Conservation (phyloP, 2,113 vertebrate genomes). For the Sphyrna mokarran region DNA sequence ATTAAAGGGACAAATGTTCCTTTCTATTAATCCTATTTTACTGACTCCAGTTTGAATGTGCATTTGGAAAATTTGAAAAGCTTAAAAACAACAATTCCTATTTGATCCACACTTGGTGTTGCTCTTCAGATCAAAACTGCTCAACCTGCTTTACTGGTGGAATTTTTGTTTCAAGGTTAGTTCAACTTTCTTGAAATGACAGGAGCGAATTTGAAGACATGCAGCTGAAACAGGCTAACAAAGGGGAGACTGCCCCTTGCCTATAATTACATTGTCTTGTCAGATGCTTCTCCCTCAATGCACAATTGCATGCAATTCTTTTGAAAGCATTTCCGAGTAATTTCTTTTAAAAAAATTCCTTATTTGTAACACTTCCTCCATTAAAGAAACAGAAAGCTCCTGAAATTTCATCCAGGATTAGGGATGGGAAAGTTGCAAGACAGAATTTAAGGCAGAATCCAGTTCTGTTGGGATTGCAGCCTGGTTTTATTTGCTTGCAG, state of each 20-base stretch:
- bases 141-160: not conserved
- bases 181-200: not conserved
- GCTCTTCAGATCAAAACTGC: not conserved
- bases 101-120: not conserved
- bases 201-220: not conserved
- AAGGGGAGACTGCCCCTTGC: not conserved
- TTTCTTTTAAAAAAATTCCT: not conserved
- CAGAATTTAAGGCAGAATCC: not conserved
- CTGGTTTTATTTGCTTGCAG: not conserved
- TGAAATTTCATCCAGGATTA: not conserved
- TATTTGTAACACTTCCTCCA: not conserved
- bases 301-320: not conserved
- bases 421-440: not conserved
- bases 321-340: not conserved
- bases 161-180: not conserved
- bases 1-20: not conserved
- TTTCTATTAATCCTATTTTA: not conserved
- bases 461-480: not conserved
- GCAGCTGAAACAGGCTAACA: not conserved
- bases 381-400: not conserved
- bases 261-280: not conserved
- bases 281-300: not conserved
- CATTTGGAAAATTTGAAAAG: not conserved
- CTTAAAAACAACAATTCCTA: not conserved
- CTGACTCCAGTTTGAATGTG: not conserved